Base-by-base conservation (phyloP, 64 coral and sea anemone genomes). In the Orbicella faveolata region DNA sequence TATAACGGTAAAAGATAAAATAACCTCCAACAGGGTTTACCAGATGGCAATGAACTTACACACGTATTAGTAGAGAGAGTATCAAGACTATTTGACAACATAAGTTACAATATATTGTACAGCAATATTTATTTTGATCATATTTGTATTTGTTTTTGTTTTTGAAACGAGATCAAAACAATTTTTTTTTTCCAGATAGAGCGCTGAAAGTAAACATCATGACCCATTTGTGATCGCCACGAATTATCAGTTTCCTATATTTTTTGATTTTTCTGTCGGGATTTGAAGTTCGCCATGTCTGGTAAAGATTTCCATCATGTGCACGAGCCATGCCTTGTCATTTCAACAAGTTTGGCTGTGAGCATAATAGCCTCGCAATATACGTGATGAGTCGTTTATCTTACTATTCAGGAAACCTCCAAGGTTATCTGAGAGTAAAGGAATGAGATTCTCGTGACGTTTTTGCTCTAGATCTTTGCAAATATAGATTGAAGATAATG, bases 401-500 rank as follows among this genome's bases (percentile, higher is more conserved):
- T 70, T 72, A 44, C 48, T 85, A 85, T 85, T 85, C 65, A 85
- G 82, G 82, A 72, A 85, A 21, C 36, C 17, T 51, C 41, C 36
- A 51, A 85, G 82, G 82, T 85, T 85, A 85, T 85, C 82, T 8
- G 63, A 0, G 36, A 52, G 48, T 52, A 30, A 85, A 85, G 39
- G 65, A 52, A 72, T 85, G 82, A 85, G 63, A 72, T 68, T 52
- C 82, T 85, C 37, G 23, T 72, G 82, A 72, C 82, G 81, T 72
- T 48, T 72, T 85, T 73, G 79, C 41, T 72, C 36, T 18, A 85
- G 39, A 72, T 85, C 52, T 52, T 85, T 73, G 70, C 37, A 65
- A 83, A 67, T 83, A 48, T 83, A 37, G 80, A 85, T 72, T 52
- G 34, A 23, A 85, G 82, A 85, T 85, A 52, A 85, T 85, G 36